Evolutionary conservation across 1,140 invertebrate genomes (phyloP).

Genomic region (Eriosoma lanigerum): DNA sequence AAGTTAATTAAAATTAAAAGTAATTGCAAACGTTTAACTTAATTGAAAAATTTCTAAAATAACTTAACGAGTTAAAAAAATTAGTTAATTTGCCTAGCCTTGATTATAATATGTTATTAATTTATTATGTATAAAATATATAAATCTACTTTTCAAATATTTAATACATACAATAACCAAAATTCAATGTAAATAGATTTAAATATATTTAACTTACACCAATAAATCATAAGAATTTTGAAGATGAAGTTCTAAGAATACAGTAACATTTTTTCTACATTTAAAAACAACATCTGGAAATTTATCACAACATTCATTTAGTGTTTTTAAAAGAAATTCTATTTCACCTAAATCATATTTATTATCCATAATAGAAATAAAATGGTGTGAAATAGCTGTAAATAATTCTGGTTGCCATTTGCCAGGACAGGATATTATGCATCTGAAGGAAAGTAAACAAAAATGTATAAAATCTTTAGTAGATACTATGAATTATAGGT

Average conservation of each 20-base stretch:
- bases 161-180: background rate
- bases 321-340: conserved; percentile 21
- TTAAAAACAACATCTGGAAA: conserved; percentile 18
- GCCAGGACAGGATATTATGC: conserved; percentile 14
- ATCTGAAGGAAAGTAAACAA: background rate
- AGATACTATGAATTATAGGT: background rate
- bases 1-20: too few relatives aligned
- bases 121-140: too few relatives aligned
- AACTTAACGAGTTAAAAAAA: too few relatives aligned
- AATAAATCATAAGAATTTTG: background rate
- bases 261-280: background rate
- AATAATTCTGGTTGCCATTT: background rate
- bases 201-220: background rate
- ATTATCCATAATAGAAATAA: background rate
- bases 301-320: conserved; percentile 28
- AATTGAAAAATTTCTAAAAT: background rate
- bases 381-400: background rate
- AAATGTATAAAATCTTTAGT: background rate
- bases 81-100: background rate
- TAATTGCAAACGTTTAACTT: background rate
- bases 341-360: background rate
- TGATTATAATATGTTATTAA: background rate
- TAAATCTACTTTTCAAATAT: too few relatives aligned
- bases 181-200: background rate
- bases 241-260: conserved; percentile 16